Percentiles rank a stretch among this genome's conserved stretches.
Evolutionary conservation across 2,797 vertebrate species (phyloP).

Genomic region (Semaprochilodus insignis): DNA sequence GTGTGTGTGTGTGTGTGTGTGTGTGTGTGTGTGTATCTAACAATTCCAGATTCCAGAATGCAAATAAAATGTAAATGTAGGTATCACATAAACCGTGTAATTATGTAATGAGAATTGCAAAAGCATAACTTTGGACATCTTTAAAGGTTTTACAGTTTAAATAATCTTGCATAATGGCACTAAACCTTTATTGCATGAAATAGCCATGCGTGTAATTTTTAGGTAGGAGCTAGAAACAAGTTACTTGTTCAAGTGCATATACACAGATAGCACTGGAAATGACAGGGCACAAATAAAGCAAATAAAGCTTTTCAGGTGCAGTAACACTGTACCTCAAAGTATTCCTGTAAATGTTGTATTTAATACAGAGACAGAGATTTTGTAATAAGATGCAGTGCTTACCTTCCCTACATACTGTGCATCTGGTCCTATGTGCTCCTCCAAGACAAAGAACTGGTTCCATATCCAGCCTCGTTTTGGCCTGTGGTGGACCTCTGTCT

Average conservation of each 20-base stretch:
- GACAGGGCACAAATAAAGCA: neutral
- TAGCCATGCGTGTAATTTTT: neutral
- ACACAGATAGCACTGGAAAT: neutral
- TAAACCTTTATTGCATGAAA: neutral
- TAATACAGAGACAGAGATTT: no score
- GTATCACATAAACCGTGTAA: no score
- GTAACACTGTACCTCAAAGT: neutral
- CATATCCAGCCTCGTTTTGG: conserved; percentile 99
- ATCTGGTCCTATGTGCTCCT: conserved; percentile 97
- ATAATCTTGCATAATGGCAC: no score
- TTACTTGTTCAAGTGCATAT: neutral
- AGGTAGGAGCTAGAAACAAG: neutral
- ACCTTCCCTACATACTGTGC: conserved; percentile 99
- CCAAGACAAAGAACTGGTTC: conserved; percentile 99
- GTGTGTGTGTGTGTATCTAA: no score
- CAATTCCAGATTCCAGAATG: no score
- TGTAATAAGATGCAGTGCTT: conserved; percentile 9
- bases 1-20: no score
- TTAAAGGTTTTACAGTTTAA: no score
- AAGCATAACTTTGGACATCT: no score
- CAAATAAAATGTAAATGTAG: no score
- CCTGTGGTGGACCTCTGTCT: conserved; percentile 97
- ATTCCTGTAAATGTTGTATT: neutral
- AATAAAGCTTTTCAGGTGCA: neutral
- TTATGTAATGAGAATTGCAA: no score